These are phyloP conservation scores for Coracopsis vasa DNA, from an alignment of 2,113 vertebrate genomes.

Conservation along the genomic window DNA sequence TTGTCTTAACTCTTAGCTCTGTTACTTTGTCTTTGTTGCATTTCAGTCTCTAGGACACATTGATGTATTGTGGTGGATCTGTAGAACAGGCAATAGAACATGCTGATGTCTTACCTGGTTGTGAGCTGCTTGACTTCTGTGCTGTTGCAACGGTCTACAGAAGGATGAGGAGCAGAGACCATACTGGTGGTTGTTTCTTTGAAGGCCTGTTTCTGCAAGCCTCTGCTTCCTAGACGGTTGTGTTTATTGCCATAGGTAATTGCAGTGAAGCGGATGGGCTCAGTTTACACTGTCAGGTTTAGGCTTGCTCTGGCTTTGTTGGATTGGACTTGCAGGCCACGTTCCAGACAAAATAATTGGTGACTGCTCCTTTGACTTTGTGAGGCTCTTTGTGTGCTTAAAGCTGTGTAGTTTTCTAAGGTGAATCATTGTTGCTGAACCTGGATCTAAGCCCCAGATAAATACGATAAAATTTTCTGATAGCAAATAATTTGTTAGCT, in stretches of 20 bases:
- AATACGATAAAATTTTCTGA: background rate
- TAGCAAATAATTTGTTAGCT: background rate
- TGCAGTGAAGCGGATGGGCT: constrained; percentile 15
- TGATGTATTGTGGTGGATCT: accelerated
- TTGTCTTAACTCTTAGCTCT: background rate
- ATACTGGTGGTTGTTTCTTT: background rate
- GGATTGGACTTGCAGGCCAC: background rate
- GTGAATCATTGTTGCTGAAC: background rate
- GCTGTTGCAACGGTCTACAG: background rate
- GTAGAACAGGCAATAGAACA: background rate
- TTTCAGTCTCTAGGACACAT: background rate
- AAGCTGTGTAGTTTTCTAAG: background rate
- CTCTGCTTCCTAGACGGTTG: background rate
- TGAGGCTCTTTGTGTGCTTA: background rate
- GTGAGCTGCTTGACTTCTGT: accelerated
- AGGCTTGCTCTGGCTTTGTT: constrained; percentile 35
- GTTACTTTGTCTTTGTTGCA: accelerated
- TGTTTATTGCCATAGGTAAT: constrained; percentile 22
- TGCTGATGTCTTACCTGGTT: accelerated
- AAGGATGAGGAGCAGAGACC: background rate
- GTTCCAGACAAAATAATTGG: background rate
- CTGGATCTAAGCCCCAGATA: background rate
- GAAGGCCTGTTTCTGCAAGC: constrained; percentile 41
- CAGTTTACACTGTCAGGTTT: background rate
- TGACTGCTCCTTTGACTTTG: background rate